Evolutionary conservation across 1,140 invertebrate species (phyloP).

Genomic region (Caerostris extrusa): DNA sequence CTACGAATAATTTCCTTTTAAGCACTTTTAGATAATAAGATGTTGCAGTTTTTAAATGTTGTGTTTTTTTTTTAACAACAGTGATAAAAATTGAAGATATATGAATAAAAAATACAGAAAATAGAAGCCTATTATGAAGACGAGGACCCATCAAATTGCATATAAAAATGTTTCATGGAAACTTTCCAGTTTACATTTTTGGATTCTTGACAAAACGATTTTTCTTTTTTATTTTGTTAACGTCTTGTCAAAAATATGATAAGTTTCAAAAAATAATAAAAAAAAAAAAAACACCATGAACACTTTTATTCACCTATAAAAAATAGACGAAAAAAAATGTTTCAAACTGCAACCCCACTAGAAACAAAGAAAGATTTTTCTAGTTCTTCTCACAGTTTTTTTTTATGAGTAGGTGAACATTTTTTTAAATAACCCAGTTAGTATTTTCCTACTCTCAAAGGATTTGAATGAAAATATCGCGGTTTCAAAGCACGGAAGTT

Average conservation of each 20-base stretch:
- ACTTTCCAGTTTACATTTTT: slow-evolving; percentile 64
- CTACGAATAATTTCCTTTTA: no score
- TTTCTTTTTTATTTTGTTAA: slow-evolving; percentile 33
- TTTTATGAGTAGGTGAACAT: background rate
- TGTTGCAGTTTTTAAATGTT: no score
- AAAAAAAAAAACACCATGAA: slow-evolving; percentile 44
- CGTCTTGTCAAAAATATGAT: slow-evolving; percentile 57
- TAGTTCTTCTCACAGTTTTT: slow-evolving; percentile 48
- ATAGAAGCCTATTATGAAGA: slow-evolving; percentile 33
- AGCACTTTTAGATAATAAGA: no score
- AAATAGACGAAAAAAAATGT: background rate
- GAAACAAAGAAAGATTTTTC: background rate
- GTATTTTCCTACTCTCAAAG: slow-evolving; percentile 41
- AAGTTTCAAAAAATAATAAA: slow-evolving; percentile 3
- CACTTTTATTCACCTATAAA: background rate
- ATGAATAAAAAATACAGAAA: background rate
- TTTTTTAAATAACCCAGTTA: slow-evolving; percentile 47
- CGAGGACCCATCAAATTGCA: slow-evolving; percentile 5
- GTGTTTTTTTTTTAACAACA: background rate
- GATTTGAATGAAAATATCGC: slow-evolving; percentile 60
- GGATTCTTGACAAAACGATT: slow-evolving; percentile 70
- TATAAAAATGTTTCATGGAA: slow-evolving; percentile 66
- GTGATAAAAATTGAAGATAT: background rate
- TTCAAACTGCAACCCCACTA: background rate
- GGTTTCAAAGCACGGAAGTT: slow-evolving; percentile 68